Evolutionary conservation across 2,888 invertebrate genomes (phyloP), one percentile per base, ranked within the genome.

Genomic region (Ectobius pallidus): DNA sequence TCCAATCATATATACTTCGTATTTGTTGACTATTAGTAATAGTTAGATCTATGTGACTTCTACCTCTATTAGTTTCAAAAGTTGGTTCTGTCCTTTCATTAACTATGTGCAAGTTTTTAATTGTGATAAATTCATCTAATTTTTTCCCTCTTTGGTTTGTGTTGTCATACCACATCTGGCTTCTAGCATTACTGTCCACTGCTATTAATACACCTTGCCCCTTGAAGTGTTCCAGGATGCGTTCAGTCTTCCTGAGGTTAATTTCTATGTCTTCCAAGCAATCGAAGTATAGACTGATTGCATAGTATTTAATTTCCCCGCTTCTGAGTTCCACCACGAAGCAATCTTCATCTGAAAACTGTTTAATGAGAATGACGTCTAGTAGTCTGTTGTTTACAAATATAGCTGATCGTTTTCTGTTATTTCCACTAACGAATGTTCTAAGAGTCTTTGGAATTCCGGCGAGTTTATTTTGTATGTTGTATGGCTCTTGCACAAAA

Each of bases 41-140:
- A n/a, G n/a, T n/a, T n/a, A n/a, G n/a, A n/a, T n/a, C n/a, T n/a
- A n/a, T n/a, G n/a, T n/a, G n/a, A n/a, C 46, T 46, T n/a, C 46
- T 46, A 16, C 46, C 46, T 46, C 46, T 46, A n/a, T 4, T 16
- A 9, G 46, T 46, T 46, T 46, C 46, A 46, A 46, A 46, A 4
- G 46, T 46, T 46, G 46, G 46, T 16, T 46, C 46, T 46, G 46
- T n/a, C 16, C 25, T 25, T 20, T 58, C 58, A 58, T 58, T 58
- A 1, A 58, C 25, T 14, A 58, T 25, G 22, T 58, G 58, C n/a
- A 7, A n/a, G 58, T 58, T 6, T 16, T 25, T 22, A 2, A 58
- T 58, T 6, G 25, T 58, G 4, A 58, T 18, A 25, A 58, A 58
- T 18, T 22, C 58, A 25, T 25, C 58, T 4, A 58, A 20, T 16